These are phyloP conservation scores for Epinotia demarniana DNA, from an alignment of 2,888 invertebrate genomes.

Conservation along the genomic window DNA sequence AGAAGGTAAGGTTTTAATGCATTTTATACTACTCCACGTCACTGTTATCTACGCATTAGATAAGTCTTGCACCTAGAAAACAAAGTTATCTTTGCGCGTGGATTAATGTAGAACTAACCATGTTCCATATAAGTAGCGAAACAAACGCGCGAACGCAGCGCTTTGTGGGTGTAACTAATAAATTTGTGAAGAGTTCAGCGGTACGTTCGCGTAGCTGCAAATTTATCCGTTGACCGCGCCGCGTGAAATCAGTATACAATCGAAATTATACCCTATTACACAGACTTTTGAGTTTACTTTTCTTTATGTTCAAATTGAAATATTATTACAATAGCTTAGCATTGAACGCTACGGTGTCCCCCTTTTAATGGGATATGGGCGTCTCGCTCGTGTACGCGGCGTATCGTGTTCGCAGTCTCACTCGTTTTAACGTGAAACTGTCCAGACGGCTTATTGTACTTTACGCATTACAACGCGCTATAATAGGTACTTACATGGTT, in stretches of 20 bases:
- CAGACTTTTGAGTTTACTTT: neutral
- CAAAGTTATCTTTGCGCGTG: conserved; percentile 29
- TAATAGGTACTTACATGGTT: no score
- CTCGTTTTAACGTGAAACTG: conserved; percentile 35
- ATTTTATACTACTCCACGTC: neutral
- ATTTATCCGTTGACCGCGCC: conserved; percentile 3
- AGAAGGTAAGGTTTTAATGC: conserved; percentile 23
- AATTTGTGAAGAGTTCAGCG: conserved; percentile 25
- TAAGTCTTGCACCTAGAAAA: conserved; percentile 34
- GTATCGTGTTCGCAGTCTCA: conserved; percentile 15
- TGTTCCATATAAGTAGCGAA: neutral
- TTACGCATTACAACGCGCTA: no score
- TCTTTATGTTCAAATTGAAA: neutral
- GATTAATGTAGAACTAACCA: conserved; percentile 19
- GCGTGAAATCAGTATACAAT: neutral
- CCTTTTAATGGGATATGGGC: conserved; percentile 37
- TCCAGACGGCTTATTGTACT: conserved; percentile 16
- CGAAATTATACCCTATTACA: conserved; percentile 1
- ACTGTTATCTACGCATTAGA: conserved; percentile 29
- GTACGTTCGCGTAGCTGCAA: conserved; percentile 26
- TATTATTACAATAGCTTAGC: conserved; percentile 20
- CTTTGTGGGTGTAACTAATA: neutral
- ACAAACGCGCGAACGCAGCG: conserved; percentile 13
- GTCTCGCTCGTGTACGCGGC: conserved; percentile 19
- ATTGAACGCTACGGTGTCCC: conserved; percentile 36